These are phyloP conservation scores for Cydia amplana DNA, from an alignment of 1,140 invertebrate species.

Conservation along the genomic window DNA sequence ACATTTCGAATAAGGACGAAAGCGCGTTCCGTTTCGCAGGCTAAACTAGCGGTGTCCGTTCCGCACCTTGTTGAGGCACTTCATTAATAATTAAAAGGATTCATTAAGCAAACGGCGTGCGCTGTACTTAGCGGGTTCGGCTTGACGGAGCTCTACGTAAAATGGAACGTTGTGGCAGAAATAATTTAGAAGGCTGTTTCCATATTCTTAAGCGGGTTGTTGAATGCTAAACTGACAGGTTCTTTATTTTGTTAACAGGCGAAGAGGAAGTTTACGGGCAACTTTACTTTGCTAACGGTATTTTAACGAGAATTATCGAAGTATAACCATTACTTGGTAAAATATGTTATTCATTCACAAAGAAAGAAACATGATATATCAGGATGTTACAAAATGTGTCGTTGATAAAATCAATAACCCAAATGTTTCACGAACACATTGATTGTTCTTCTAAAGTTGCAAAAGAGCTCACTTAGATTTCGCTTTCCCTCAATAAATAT, in stretches of 20 bases:
- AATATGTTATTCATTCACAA: not conserved
- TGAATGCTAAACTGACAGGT: constrained; percentile 12
- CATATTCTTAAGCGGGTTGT: constrained; percentile 8
- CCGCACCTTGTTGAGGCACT: not conserved
- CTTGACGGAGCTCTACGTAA: not conserved
- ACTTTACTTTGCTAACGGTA: not conserved
- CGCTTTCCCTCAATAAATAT: too few species aligned
- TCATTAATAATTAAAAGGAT: constrained; percentile 18
- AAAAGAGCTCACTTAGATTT: too few species aligned
- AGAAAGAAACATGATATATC: not conserved
- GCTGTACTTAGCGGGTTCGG: constrained; percentile 17
- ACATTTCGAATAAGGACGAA: not conserved
- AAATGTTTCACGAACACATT: too few species aligned
- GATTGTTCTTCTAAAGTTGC: too few species aligned
- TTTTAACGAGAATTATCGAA: constrained; percentile 1
- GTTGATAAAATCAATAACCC: too few species aligned
- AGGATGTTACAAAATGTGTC: too few species aligned
- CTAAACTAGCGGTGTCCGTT: not conserved
- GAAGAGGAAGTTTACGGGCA: not conserved
- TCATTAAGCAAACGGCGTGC: constrained; percentile 12
- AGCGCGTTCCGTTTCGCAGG: not conserved
- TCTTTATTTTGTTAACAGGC: not conserved
- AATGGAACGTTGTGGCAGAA: not conserved
- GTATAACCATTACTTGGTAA: not conserved
- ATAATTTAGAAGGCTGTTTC: constrained; percentile 11